Percentiles rank a stretch among this genome's conserved stretches.
phyloP scores from a whole-genome alignment of 2,888 invertebrate genomes.

The Sipha maydis region DNA sequence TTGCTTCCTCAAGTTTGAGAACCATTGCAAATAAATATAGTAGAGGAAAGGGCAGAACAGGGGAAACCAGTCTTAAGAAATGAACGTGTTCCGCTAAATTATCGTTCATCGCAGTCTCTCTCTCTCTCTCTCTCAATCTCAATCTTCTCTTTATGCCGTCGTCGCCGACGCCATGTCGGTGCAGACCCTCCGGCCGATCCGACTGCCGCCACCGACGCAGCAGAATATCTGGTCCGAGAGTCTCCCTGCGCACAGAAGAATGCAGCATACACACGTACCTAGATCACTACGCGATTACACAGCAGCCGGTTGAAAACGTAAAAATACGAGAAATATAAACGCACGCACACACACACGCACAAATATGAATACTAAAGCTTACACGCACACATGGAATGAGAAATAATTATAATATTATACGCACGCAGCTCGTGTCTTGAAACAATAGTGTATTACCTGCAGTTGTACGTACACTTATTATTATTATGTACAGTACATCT shows the following conservation, averaged over 20 bases:
- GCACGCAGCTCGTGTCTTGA: background rate
- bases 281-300: constrained; percentile 18
- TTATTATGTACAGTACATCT: background rate
- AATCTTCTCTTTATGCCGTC: background rate
- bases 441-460: background rate
- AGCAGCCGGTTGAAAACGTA: background rate
- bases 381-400: background rate
- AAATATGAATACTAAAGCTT: background rate
- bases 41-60: background rate
- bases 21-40: constrained; percentile 51
- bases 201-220: background rate
- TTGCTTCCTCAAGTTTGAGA: constrained; percentile 24
- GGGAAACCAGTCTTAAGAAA: constrained; percentile 42
- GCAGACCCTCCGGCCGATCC: constrained; percentile 30
- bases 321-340: background rate
- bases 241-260: constrained; percentile 34
- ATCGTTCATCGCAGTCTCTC: background rate
- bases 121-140: constrained; percentile 2
- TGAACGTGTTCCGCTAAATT: constrained; percentile 44
- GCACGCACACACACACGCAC: background rate
- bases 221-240: constrained; percentile 12
- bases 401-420: constrained; percentile 24
- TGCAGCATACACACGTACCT: background rate
- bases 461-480: background rate
- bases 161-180: background rate